Evolutionary conservation across 2,113 vertebrate species (phyloP).

Genomic region (Megaceryle torquata): DNA sequence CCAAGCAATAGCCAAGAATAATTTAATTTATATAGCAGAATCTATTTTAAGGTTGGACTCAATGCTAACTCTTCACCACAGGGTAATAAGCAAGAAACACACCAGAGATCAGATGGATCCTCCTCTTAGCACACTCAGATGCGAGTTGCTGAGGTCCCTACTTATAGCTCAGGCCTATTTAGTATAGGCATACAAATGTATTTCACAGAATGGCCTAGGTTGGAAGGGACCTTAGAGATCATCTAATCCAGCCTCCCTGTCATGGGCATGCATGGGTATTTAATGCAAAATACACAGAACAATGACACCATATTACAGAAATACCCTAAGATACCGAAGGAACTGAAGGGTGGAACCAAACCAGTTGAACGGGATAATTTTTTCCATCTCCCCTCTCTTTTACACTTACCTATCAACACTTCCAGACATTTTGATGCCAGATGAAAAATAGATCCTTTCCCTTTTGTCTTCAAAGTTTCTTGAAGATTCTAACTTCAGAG

Average conservation of each 20-base stretch:
- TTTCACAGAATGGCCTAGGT: neutral
- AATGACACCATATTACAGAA: neutral
- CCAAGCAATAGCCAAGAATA: conserved; percentile 14
- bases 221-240: too few relatives aligned
- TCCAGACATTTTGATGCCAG: neutral
- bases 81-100: neutral
- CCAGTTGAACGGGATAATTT: neutral
- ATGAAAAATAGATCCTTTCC: neutral
- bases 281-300: neutral
- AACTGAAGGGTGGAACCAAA: neutral
- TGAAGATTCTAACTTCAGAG: neutral
- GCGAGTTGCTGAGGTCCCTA: neutral
- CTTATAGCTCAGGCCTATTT: neutral
- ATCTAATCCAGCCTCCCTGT: too few relatives aligned
- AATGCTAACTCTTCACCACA: neutral
- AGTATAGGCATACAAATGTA: accelerated
- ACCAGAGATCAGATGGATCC: neutral
- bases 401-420: neutral
- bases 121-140: neutral
- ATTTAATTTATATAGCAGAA: conserved; percentile 33
- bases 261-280: too few relatives aligned
- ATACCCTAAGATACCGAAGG: neutral
- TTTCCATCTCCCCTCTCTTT: neutral
- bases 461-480: neutral
- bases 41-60: conserved; percentile 44